Base-by-base conservation (phyloP, 2,888 invertebrate genomes). In the Gnatocerus cornutus region DNA sequence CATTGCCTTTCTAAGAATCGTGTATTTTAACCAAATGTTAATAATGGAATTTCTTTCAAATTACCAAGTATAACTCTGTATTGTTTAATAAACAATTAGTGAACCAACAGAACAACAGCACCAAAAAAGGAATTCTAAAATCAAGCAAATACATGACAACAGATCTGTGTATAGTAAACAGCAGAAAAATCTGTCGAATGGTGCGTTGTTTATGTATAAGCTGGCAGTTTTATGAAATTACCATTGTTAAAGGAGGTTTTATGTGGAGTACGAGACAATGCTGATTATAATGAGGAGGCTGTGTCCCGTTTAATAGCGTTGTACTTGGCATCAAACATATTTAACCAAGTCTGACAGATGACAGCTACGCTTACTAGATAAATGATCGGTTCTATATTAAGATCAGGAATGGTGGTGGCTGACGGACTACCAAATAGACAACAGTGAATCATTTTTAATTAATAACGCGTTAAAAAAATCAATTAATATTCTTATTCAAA, bases 331-430 rank as follows among this genome's bases (percentile, higher is more conserved):
- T 72, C 72, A 64, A 70, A 70, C 68, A 71, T 68, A 69, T 71
- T 68, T 71, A 71, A 71, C 71, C 68, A 53, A 59, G 59, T 62
- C 61, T 72, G 72, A 72, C 72, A 68, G 70, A 69, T 71, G 73
- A 73, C 73, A 71, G 68, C 66, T 71, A 63, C 56, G 52, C 52
- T 69, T 68, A 52, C 45, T 73, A 74, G 73, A 74, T 71, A 73
- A 71, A 71, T 73, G 71, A 74, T 74, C 71, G 37, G 66, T 73
- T 72, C 73, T 76, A 76, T 71, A 74, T 74, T 74, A 73, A 74
- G 74, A 74, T 73, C 73, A 66, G 72, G 65, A 68, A 73, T 55
- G 70, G 56, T 55, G 71, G 56, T 59, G 71, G 61, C 61, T 72
- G 73, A 73, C 67, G 66, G 58, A 73, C 69, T 65, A 61, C 62